Evolutionary conservation across 2,888 invertebrate genomes (phyloP), one percentile per base, ranked within the genome.

Genomic region (Abscondita cerata): DNA sequence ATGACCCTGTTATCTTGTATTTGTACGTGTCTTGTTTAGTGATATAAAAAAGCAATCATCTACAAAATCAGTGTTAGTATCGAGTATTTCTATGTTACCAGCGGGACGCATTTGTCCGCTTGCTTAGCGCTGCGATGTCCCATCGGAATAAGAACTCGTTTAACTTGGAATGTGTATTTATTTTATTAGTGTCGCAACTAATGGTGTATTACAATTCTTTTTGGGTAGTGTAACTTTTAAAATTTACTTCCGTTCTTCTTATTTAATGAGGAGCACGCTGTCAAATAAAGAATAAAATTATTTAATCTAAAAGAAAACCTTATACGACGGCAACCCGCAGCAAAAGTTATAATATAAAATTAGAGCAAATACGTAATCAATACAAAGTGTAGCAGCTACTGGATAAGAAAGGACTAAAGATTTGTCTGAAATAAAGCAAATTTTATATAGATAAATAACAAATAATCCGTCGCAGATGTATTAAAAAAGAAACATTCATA

Each of bases 21-120:
- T 73, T 77, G 80, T 80, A 80, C 81, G 80, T 81, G 81, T 78
- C 78, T 76, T 79, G 80, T 75, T 78, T 77, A 74, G 76, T 73
- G 78, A 80, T 80, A 81, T 80, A 81, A 80, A 81, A 80, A 81
- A 77, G 81, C 80, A 80, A 81, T 81, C 81, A 79, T 80, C 80
- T 80, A 79, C 80, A 80, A 80, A 80, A 80, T 81, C 80, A 80
- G 79, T 75, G 77, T 75, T 74, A 72, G 75, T 79, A 79, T 80
- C 79, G 80, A 80, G 78, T 79, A 77, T 80, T 80, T 75, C 76
- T 77, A 81, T 80, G 80, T 81, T 78, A 76, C 81, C 81, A 72
- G 74, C 75, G 80, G 81, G 81, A 81, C 77, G 75, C 81, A 81
- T 81, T 81, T 79, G 79, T 80, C 74, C 76, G 74, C 75, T 75